Percentiles rank a stretch among this genome's conserved stretches.
Conservation (phyloP, 1,140 invertebrate species). For the Drosophila pectinifera region DNA sequence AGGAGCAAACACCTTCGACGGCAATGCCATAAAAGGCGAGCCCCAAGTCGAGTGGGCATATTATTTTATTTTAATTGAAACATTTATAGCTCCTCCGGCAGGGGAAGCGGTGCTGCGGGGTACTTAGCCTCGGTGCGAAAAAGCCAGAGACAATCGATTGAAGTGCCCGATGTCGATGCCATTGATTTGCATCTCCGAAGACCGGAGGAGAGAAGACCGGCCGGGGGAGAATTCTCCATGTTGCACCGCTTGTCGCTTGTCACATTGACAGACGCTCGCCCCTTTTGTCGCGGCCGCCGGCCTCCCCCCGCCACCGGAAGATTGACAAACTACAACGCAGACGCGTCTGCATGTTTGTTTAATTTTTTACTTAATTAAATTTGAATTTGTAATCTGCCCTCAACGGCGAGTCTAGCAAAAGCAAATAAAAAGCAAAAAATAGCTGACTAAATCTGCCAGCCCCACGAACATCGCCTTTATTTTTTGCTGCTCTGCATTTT, state of each 20-base stretch:
- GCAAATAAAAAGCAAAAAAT: constrained; percentile 47
- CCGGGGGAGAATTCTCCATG: constrained; percentile 55
- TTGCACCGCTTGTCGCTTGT: constrained; percentile 78
- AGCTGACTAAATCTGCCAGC: constrained; percentile 70
- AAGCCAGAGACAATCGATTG: constrained; percentile 59
- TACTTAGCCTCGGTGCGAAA: constrained; percentile 40
- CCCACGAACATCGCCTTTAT: constrained; percentile 56
- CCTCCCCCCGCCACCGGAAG: constrained; percentile 1
- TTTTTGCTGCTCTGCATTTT: constrained; percentile 64
- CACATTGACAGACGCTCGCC: constrained; percentile 72
- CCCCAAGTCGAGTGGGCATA: constrained; percentile 58
- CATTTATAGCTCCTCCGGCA: constrained; percentile 64
- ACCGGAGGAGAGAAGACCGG: not conserved
- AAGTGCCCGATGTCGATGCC: constrained; percentile 71
- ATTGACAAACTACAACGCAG: constrained; percentile 77
- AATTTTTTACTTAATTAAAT: constrained; percentile 84
- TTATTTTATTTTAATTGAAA: constrained; percentile 82
- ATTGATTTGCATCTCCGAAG: constrained; percentile 69
- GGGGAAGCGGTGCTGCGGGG: not conserved
- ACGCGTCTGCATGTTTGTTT: constrained; percentile 80
- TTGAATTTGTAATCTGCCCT: constrained; percentile 82
- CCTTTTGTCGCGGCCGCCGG: not conserved
- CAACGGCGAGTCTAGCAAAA: constrained; percentile 56
- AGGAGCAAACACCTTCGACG: constrained; percentile 18
- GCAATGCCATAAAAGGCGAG: constrained; percentile 68